A percentile compares a stretch with the other conserved stretches of the same genome.
phyloP scores from a whole-genome alignment of 2,888 invertebrate genomes.

The Ryuthela nishihirai region DNA sequence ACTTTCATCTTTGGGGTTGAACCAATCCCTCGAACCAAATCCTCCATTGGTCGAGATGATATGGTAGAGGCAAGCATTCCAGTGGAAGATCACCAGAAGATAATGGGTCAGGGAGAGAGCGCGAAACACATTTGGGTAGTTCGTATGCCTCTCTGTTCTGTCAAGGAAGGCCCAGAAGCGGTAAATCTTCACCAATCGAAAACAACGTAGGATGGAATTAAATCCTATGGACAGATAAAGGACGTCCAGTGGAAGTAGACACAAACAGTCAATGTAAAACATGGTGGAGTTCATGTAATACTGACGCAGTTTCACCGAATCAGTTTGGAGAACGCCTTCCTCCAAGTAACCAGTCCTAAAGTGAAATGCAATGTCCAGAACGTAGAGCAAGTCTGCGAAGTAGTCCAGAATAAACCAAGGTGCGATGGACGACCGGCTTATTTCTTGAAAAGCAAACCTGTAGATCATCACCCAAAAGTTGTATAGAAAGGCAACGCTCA shows the following conservation, averaged over 20 bases:
- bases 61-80: constrained; percentile 98
- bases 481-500: constrained; percentile 91
- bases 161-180: constrained; percentile 99
- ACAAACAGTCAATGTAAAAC: constrained; percentile 98
- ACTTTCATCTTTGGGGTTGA: constrained; percentile 64
- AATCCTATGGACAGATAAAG: constrained; percentile 92
- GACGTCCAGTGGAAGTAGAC: constrained; percentile 95
- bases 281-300: constrained; percentile 98
- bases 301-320: constrained; percentile 85
- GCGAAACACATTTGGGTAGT: constrained; percentile 93
- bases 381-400: constrained; percentile 91
- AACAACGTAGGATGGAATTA: constrained; percentile 91
- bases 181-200: constrained; percentile 95
- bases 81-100: constrained; percentile 89
- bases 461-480: constrained; percentile 98
- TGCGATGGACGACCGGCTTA: constrained; percentile 74
- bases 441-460: constrained; percentile 98
- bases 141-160: constrained; percentile 95
- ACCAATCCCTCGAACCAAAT: constrained; percentile 64
- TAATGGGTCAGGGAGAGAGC: constrained; percentile 48
- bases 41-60: constrained; percentile 93
- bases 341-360: constrained; percentile 96
- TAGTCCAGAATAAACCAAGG: constrained; percentile 98
- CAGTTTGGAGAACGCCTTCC: constrained; percentile 96
- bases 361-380: constrained; percentile 94